phyloP scores from a whole-genome alignment of 2,113 vertebrate genomes.

The Aspidoscelis tigris region DNA sequence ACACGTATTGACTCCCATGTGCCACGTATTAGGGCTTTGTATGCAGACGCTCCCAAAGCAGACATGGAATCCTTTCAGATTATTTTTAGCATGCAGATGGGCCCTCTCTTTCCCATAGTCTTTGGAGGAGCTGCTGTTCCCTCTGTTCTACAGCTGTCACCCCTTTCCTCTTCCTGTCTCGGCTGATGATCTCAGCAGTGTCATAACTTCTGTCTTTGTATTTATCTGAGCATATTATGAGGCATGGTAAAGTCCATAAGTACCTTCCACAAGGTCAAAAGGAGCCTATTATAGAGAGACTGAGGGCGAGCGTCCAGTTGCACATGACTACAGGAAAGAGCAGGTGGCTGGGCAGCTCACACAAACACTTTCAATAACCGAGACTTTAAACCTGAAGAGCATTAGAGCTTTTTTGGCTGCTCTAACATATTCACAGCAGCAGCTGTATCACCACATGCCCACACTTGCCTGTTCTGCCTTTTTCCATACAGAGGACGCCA shows the following conservation, averaged over 20 bases:
- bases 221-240: slow-evolving; percentile 25
- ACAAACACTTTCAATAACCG: slow-evolving; percentile 50
- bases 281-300: slow-evolving; percentile 33
- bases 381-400: slow-evolving; percentile 49
- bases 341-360: slow-evolving; percentile 20
- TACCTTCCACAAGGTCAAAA: slow-evolving; percentile 33
- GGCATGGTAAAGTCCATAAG: slow-evolving; percentile 19
- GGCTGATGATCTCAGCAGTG: neutral
- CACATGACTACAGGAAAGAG: slow-evolving; percentile 1
- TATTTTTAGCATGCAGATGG: no score
- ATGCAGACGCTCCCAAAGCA: no score
- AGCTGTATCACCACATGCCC: neutral
- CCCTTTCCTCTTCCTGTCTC: neutral
- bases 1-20: no score
- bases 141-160: neutral
- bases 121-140: neutral
- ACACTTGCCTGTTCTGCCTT: neutral
- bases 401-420: slow-evolving; percentile 47
- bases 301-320: slow-evolving; percentile 1
- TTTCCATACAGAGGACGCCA: no score
- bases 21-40: no score
- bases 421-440: slow-evolving; percentile 8
- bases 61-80: no score
- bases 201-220: neutral
- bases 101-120: no score